Base-by-base conservation (phyloP, 2,113 vertebrate species). In the Bombycilla garrulus region DNA sequence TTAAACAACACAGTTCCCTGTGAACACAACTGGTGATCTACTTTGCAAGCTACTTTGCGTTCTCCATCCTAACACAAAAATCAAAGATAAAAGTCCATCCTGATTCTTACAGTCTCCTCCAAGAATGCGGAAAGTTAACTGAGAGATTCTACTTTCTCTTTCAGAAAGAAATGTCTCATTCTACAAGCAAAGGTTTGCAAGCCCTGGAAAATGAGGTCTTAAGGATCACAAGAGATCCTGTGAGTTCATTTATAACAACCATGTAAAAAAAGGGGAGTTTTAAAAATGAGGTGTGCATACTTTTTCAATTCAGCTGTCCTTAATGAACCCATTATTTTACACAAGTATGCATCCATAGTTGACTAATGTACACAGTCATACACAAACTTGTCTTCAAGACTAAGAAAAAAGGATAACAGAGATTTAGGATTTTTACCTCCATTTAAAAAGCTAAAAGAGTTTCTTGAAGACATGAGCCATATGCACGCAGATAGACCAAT, bases 401-500 rank as follows among this genome's bases (percentile, higher is more conserved):
- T 44, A 17, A 45, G 31, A 21, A 53, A 54, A 67, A 79, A 18
- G 3, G 5, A 14, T 45, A 38, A 33, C 6, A 82, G 28, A 76
- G 77, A 26, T 6, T 48, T 7, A 13, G 33, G 11, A 18, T 36
- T 36, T 89, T 58, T 77, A 7, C 11, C 12, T 74, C 13, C 50
- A 76, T 90, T 82, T 45, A 77, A 80, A 70, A 35, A 88, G 2
- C 25, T 80, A 29, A 85, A 90, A 66, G 8, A 4, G 5, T 22
- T 86, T 7, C 13, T 67, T 44, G 29, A 35, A 67, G 12, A 31
- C 12, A 18, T 20, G 38, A 76, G 7, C 31, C 19, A 2, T 60
- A 67, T 3, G 1, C 20, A 9, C 5, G 24, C n/a, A 64, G 28
- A n/a, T 0, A 44, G 57, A 69, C 2, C 15, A 21, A 81, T 28